Percentiles rank a stretch among this genome's conserved stretches.
These are phyloP conservation scores for Pogonognathellus flavescens DNA, from an alignment of 1,140 invertebrate species.

Conservation along the genomic window DNA sequence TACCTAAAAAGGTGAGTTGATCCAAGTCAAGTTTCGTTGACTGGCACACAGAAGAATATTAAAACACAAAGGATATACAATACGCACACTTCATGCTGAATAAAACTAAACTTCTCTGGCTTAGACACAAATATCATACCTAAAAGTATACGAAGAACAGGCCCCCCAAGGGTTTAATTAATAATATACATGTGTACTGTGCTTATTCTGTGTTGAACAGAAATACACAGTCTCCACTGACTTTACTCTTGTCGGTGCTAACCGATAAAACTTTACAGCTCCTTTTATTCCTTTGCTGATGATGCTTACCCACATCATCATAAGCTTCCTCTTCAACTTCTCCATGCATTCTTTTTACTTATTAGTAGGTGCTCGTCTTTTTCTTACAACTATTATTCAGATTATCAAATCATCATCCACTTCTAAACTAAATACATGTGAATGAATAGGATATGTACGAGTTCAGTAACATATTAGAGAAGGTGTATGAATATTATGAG, in stretches of 20 bases:
- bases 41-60: neutral
- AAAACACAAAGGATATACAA: neutral
- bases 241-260: conserved; percentile 33
- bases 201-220: neutral
- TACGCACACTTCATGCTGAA: neutral
- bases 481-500: conserved; percentile 11
- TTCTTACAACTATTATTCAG: too few species aligned
- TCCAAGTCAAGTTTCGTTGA: neutral
- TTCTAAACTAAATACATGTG: too few species aligned
- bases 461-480: neutral
- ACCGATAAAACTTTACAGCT: conserved; percentile 37
- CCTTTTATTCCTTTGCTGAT: conserved; percentile 24
- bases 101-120: neutral
- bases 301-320: neutral
- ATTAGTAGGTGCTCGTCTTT: neutral
- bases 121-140: neutral
- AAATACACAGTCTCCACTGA: neutral
- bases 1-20: neutral
- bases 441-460: too few species aligned
- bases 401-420: too few species aligned
- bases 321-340: conserved; percentile 32
- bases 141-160: neutral
- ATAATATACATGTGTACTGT: conserved; percentile 35
- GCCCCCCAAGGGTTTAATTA: conserved; percentile 47
- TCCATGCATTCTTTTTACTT: neutral